Evolutionary conservation across 2,797 vertebrate species (phyloP).

Genomic region (Hoplostethus atlanticus): DNA sequence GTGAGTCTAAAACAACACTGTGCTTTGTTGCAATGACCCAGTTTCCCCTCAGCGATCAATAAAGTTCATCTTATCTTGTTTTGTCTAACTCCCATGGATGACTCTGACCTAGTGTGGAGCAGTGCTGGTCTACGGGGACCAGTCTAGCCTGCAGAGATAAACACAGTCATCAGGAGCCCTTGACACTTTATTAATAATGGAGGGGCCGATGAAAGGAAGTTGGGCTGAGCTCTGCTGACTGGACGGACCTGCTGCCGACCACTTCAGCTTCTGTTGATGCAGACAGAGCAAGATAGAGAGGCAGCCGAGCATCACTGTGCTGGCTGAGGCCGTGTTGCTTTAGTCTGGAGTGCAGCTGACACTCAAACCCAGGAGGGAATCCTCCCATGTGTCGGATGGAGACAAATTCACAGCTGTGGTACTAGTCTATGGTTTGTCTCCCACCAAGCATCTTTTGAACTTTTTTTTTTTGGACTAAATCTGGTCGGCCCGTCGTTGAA

Average conservation of each 20-base stretch:
- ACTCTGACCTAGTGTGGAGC: too few relatives aligned
- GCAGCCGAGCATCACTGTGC: conserved; percentile 13
- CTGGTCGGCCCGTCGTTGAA: too few relatives aligned
- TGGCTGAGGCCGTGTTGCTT: background rate
- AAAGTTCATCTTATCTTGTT: too few relatives aligned
- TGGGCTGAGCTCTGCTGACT: conserved; percentile 54
- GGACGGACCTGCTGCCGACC: conserved; percentile 56
- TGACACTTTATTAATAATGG: conserved; percentile 70
- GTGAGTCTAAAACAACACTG: conserved; percentile 44
- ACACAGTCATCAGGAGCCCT: conserved; percentile 67
- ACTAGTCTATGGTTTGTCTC: too few relatives aligned
- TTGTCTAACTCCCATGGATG: too few relatives aligned
- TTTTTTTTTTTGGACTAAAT: too few relatives aligned
- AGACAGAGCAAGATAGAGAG: conserved; percentile 26
- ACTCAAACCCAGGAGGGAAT: too few relatives aligned
- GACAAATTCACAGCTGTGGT: too few relatives aligned
- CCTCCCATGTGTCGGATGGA: too few relatives aligned
- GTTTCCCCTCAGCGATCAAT: too few relatives aligned
- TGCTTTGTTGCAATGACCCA: too few relatives aligned
- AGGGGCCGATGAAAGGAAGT: conserved; percentile 50
- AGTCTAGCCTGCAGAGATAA: conserved; percentile 58
- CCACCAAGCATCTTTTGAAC: too few relatives aligned
- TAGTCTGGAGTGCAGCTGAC: background rate
- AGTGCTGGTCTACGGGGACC: conserved; percentile 43
- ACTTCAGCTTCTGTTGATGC: conserved; percentile 33